Percentiles rank a stretch among this genome's conserved stretches.
Conservation (phyloP, 2,113 vertebrate species). For the Crotalus viridis region DNA sequence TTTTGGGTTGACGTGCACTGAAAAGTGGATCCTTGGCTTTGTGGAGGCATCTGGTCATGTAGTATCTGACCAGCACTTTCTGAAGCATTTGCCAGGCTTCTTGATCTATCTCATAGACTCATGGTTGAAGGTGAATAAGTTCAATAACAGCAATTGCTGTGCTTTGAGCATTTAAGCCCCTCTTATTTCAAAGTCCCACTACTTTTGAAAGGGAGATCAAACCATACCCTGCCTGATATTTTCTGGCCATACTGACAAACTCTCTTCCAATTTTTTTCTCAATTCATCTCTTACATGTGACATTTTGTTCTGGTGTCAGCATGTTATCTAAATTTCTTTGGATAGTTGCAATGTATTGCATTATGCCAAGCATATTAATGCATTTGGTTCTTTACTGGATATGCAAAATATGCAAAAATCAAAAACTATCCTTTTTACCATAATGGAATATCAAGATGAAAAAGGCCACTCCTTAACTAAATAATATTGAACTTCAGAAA, state of each 20-base stretch:
- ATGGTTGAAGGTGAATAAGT: neutral
- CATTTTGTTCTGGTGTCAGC: neutral
- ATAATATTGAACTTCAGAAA: neutral
- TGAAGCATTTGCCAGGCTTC: neutral
- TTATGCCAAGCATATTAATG: neutral
- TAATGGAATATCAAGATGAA: neutral
- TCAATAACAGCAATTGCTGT: neutral
- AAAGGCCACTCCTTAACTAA: too few species aligned
- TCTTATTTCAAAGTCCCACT: neutral
- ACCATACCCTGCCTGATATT: neutral
- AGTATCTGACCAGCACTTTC: neutral
- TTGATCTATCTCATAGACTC: neutral
- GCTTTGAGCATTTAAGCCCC: neutral
- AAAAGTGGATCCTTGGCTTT: neutral
- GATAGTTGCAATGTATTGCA: slow-evolving; percentile 1
- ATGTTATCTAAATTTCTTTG: neutral
- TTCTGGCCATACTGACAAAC: neutral
- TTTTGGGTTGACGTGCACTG: neutral
- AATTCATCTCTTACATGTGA: neutral
- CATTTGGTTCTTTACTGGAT: neutral
- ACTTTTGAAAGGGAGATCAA: neutral
- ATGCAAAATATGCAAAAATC: neutral
- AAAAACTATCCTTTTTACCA: neutral
- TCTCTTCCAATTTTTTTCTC: neutral
- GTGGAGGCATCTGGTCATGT: neutral